Percentiles rank a stretch among this genome's conserved stretches.
Conservation (phyloP, 2,888 invertebrate genomes). For the Anorthoa munda region DNA sequence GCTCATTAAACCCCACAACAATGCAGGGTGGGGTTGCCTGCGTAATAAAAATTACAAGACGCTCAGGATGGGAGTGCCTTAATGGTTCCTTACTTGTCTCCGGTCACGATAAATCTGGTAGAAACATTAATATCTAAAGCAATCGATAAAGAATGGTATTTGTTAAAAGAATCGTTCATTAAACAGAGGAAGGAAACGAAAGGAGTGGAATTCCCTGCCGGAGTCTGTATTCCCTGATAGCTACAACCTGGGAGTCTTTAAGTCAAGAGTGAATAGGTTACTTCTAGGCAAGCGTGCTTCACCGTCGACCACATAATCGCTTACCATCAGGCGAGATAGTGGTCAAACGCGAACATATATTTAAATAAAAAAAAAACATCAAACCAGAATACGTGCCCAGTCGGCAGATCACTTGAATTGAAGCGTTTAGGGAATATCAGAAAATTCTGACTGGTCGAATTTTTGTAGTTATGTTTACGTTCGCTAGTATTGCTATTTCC, state of each 20-base stretch:
- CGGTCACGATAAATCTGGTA: conserved; percentile 75
- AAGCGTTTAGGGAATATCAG: conserved; percentile 14
- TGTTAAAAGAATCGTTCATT: conserved; percentile 32
- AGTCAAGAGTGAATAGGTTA: too few relatives aligned
- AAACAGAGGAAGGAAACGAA: too few relatives aligned
- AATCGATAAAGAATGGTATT: conserved; percentile 54
- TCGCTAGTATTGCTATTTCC: conserved; percentile 23
- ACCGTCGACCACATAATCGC: too few relatives aligned
- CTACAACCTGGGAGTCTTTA: too few relatives aligned
- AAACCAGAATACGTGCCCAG: background rate
- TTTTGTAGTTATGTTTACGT: conserved; percentile 15
- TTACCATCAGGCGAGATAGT: too few relatives aligned
- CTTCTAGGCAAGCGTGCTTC: too few relatives aligned
- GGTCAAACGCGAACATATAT: too few relatives aligned
- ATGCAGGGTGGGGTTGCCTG: conserved; percentile 87
- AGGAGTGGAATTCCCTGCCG: too few relatives aligned
- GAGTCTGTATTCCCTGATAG: too few relatives aligned
- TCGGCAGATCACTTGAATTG: conserved; percentile 10
- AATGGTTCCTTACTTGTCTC: conserved; percentile 80
- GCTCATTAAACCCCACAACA: conserved; percentile 86
- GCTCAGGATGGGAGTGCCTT: conserved; percentile 88
- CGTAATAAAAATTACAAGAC: conserved; percentile 88
- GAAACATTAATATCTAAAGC: conserved; percentile 62
- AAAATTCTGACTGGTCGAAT: background rate
- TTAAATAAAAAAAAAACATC: too few relatives aligned